These are phyloP conservation scores for Leptopilina boulardi DNA, from an alignment of 1,140 invertebrate species.

Conservation along the genomic window DNA sequence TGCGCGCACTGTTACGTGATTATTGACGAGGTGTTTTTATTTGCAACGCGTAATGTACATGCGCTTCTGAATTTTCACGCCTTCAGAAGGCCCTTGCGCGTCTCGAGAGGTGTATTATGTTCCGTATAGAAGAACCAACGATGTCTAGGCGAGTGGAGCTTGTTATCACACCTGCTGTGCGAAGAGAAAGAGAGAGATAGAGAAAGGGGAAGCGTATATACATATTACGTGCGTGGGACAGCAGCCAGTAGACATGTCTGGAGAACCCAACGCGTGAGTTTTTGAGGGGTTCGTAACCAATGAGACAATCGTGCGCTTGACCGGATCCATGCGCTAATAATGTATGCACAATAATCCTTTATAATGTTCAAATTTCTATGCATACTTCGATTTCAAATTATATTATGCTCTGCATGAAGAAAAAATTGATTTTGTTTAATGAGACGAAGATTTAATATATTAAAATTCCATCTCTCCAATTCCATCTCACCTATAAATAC, in stretches of 20 bases:
- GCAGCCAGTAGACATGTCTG: conserved; percentile 47
- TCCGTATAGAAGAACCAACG: conserved; percentile 55
- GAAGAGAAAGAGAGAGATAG: too few species aligned
- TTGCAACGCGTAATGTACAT: conserved; percentile 34
- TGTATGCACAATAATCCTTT: too few species aligned
- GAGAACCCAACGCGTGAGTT: conserved; percentile 38
- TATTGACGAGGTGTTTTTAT: conserved; percentile 1
- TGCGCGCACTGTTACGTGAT: neutral
- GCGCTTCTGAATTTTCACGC: conserved; percentile 55
- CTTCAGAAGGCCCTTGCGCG: conserved; percentile 55
- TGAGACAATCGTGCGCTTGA: conserved; percentile 49
- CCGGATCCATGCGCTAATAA: conserved; percentile 43
- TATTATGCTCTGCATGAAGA: too few species aligned
- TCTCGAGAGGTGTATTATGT: conserved; percentile 63
- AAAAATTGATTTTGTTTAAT: neutral
- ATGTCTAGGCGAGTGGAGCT: conserved; percentile 60
- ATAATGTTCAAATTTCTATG: too few species aligned
- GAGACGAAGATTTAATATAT: too few species aligned
- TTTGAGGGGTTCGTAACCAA: conserved; percentile 42
- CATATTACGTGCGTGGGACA: conserved; percentile 44
- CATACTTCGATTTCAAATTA: too few species aligned
- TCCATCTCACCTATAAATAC: too few species aligned
- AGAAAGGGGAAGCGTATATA: conserved; percentile 36
- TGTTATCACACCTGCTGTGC: conserved; percentile 65
- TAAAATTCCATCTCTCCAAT: too few species aligned